Conservation (phyloP, 92 coral and sea anemone genomes). For the Meandrina meandrites region DNA sequence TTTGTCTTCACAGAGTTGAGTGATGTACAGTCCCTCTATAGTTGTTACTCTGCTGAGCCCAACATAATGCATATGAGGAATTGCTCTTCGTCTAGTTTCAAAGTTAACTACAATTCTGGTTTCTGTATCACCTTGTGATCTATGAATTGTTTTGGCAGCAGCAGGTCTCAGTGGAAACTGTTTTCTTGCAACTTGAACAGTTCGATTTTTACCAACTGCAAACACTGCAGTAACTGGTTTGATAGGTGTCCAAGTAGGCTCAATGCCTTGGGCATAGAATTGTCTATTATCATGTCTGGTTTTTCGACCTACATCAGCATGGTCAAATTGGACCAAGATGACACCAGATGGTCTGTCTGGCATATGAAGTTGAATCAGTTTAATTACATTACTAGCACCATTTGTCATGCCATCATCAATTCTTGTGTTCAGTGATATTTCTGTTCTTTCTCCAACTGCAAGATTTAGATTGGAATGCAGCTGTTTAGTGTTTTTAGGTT, state of each 20-base stretch:
- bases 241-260: conserved; percentile 70
- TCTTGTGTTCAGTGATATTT: conserved; percentile 45
- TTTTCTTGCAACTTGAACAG: conserved; percentile 73
- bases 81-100: conserved; percentile 58
- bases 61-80: conserved; percentile 78
- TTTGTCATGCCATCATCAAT: conserved; percentile 68
- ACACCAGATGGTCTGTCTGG: conserved; percentile 66
- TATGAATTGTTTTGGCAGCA: conserved; percentile 51
- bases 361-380: conserved; percentile 55
- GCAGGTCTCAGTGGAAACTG: conserved; percentile 79
- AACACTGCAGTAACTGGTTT: conserved; percentile 76
- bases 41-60: conserved; percentile 77
- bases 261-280: conserved; percentile 63
- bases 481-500: conserved; percentile 70
- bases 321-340: conserved; percentile 76
- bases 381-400: conserved; percentile 61
- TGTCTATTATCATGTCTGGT: conserved; percentile 69
- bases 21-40: conserved; percentile 62
- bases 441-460: conserved; percentile 62
- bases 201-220: conserved; percentile 69
- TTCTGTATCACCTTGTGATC: conserved; percentile 81
- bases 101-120: conserved; percentile 65
- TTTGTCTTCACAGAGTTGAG: conserved; percentile 73
- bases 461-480: conserved; percentile 43
- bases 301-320: conserved; percentile 58